Conservation (phyloP, 2,797 vertebrate genomes). For the Anabacerthia variegaticeps region DNA sequence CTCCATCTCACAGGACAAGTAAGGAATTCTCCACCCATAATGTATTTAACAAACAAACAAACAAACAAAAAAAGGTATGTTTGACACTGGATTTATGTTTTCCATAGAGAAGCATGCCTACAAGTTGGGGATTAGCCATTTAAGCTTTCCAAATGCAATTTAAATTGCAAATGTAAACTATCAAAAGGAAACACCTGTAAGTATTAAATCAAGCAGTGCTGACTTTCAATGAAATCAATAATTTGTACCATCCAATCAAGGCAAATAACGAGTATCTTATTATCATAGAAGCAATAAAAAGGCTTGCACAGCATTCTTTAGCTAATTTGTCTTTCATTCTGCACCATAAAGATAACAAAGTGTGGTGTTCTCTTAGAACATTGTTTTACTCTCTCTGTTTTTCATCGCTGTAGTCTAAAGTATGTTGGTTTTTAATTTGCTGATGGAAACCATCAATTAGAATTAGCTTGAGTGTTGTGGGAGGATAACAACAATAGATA, state of each 20-base stretch:
- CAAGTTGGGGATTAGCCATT: constrained; percentile 61
- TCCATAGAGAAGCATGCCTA: constrained; percentile 6
- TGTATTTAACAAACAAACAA: neutral
- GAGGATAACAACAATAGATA: constrained; percentile 34
- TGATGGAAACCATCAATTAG: constrained; percentile 73
- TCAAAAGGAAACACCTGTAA: constrained; percentile 80
- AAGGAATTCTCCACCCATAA: neutral
- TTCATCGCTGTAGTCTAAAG: constrained; percentile 59
- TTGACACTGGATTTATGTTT: constrained; percentile 57
- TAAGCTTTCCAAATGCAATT: constrained; percentile 71
- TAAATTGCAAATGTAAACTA: constrained; percentile 81
- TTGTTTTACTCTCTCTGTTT: constrained; percentile 70
- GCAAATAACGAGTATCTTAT: constrained; percentile 75
- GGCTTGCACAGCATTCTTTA: constrained; percentile 71
- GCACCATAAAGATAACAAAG: constrained; percentile 82
- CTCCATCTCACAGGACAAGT: neutral
- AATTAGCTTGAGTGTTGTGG: constrained; percentile 62
- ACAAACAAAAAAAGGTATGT: neutral
- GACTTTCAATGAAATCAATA: constrained; percentile 78
- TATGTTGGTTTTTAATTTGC: constrained; percentile 74
- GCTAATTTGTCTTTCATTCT: constrained; percentile 81
- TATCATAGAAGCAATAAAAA: constrained; percentile 78
- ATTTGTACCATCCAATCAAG: constrained; percentile 72
- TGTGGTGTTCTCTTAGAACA: constrained; percentile 62
- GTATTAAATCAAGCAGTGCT: constrained; percentile 68